phyloP scores from a whole-genome alignment of 2,888 invertebrate species.

The Papilio gigon region DNA sequence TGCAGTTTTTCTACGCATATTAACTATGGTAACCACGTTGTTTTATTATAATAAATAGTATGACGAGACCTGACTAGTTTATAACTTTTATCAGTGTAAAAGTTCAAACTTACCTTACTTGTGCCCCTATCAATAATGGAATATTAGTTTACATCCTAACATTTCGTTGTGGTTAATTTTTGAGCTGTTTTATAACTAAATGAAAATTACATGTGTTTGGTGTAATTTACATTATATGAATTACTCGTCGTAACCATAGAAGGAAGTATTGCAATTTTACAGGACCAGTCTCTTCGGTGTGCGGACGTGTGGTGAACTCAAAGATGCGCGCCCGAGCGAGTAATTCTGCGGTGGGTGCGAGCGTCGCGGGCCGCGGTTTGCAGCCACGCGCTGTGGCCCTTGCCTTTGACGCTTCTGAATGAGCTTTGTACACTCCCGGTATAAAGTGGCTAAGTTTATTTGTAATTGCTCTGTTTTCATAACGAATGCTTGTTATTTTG shows the following conservation, averaged over 20 bases:
- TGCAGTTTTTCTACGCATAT: conserved; percentile 56
- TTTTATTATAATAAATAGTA: not conserved
- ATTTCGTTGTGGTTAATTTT: no score
- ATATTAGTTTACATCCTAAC: no score
- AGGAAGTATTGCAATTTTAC: conserved; percentile 15
- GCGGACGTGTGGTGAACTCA: conserved; percentile 47
- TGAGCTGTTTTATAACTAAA: no score
- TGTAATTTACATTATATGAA: no score
- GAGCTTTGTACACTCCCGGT: conserved; percentile 43
- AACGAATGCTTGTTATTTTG: not conserved
- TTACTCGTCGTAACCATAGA: no score
- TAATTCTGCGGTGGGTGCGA: conserved; percentile 75
- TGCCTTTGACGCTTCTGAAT: conserved; percentile 59
- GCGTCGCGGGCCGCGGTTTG: conserved; percentile 60
- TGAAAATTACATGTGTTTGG: no score
- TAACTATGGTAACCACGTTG: conserved; percentile 49
- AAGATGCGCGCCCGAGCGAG: conserved; percentile 75
- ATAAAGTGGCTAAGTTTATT: conserved; percentile 26
- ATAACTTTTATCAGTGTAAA: no score
- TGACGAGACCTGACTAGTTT: no score
- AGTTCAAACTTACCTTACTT: no score
- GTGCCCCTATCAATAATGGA: no score
- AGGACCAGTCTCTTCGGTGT: conserved; percentile 29
- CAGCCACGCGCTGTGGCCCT: conserved; percentile 54
- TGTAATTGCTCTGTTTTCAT: conserved; percentile 15